These are phyloP conservation scores for Leptodactylus fallax DNA, from an alignment of 2,797 vertebrate species.

Conservation along the genomic window DNA sequence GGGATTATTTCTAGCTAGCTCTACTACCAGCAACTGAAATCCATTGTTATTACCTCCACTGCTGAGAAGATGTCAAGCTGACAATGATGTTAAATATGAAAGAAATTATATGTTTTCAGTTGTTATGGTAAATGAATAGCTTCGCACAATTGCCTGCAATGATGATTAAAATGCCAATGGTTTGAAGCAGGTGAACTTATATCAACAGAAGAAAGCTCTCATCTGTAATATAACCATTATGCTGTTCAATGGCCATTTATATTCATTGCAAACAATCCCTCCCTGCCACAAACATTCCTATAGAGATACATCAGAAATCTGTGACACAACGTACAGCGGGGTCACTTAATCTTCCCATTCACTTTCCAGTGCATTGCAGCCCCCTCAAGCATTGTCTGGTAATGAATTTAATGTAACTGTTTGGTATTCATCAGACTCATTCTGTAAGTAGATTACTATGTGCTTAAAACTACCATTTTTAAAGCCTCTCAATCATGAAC, in stretches of 20 bases:
- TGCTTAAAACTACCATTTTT: conserved; percentile 56
- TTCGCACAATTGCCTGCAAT: conserved; percentile 33
- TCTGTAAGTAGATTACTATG: conserved; percentile 61
- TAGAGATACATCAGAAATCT: conserved; percentile 56
- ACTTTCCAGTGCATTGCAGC: conserved; percentile 32
- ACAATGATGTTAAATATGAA: conserved; percentile 45
- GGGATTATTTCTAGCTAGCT: neutral
- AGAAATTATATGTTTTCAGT: conserved; percentile 46
- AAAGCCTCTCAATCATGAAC: conserved; percentile 54
- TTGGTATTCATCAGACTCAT: conserved; percentile 58
- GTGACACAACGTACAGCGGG: conserved; percentile 47
- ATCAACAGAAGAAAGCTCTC: conserved; percentile 42
- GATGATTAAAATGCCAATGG: conserved; percentile 54
- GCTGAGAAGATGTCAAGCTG: conserved; percentile 3
- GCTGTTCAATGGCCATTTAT: conserved; percentile 52
- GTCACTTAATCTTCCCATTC: conserved; percentile 61
- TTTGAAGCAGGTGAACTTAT: conserved; percentile 20
- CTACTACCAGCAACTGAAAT: neutral
- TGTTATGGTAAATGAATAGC: conserved; percentile 41
- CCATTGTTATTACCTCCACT: neutral
- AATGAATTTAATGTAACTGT: conserved; percentile 46
- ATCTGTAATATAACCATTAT: conserved; percentile 23
- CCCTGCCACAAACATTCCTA: conserved; percentile 55
- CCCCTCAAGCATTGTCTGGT: conserved; percentile 30
- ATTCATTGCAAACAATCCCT: conserved; percentile 57